These are phyloP conservation scores for Eidolon helvum DNA, from an alignment of 2,113 vertebrate species.

Conservation along the genomic window DNA sequence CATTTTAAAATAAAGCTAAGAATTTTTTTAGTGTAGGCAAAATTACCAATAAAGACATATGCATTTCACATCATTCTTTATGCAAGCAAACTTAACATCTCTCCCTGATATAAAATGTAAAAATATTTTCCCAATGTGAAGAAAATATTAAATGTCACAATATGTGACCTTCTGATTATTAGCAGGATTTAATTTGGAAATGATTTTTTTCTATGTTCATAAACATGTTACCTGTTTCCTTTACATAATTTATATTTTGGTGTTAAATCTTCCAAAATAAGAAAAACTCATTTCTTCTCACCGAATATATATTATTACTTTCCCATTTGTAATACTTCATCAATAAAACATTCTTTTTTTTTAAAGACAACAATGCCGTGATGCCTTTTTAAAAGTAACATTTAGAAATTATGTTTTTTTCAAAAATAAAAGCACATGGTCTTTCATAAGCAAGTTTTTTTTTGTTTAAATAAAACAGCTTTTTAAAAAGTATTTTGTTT, in stretches of 20 bases:
- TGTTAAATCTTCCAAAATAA: background rate
- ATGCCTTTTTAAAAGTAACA: slow-evolving; percentile 15
- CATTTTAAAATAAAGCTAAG: slow-evolving; percentile 25
- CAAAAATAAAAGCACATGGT: background rate
- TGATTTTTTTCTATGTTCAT: background rate
- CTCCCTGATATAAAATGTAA: background rate
- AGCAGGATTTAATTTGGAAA: background rate
- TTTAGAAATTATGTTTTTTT: background rate
- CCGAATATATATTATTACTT: background rate
- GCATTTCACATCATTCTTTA: background rate
- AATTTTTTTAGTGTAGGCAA: background rate
- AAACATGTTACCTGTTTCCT: background rate
- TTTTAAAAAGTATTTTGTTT: background rate
- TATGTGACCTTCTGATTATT: background rate
- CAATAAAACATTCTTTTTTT: background rate
- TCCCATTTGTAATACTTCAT: slow-evolving; percentile 3
- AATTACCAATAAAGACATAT: background rate
- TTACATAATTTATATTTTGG: slow-evolving; percentile 31
- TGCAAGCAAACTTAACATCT: background rate
- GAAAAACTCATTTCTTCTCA: background rate
- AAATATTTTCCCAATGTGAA: background rate
- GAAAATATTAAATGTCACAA: background rate
- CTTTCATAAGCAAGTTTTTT: background rate
- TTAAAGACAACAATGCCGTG: background rate
- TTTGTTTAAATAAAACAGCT: background rate